These are phyloP conservation scores for Lamellibrachia satsuma DNA, from an alignment of 2,888 invertebrate species.

Conservation along the genomic window DNA sequence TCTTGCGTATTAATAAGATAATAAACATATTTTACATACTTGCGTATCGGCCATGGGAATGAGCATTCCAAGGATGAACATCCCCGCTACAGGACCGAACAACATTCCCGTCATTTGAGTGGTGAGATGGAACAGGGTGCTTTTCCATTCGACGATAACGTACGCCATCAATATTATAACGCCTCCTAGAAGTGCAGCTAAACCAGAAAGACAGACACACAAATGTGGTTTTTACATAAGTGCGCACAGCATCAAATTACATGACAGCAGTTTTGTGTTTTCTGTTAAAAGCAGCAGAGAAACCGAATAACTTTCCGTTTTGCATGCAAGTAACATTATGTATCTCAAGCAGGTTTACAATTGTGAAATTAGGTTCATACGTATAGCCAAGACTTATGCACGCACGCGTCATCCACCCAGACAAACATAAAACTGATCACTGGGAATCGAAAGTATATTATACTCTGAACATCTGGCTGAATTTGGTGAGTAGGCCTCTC, in stretches of 20 bases:
- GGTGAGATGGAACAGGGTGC: neutral
- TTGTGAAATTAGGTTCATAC: no score
- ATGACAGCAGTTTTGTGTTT: neutral
- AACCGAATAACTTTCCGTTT: no score
- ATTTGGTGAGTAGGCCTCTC: no score
- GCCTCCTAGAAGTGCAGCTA: neutral
- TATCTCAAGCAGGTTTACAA: no score
- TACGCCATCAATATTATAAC: neutral
- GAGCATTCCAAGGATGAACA: neutral
- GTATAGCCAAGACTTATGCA: no score
- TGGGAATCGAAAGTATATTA: no score
- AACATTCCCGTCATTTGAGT: neutral
- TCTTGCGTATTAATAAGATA: neutral
- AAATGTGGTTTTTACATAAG: neutral
- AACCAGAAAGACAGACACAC: neutral
- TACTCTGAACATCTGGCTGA: no score
- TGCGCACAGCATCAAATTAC: neutral
- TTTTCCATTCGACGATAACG: neutral
- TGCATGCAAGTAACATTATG: no score
- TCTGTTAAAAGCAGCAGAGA: neutral
- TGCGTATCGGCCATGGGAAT: neutral
- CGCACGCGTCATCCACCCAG: no score
- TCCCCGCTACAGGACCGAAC: neutral
- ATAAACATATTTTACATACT: neutral
- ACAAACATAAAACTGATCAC: no score